Conservation (phyloP, 2,113 vertebrate genomes). For the Onychorhynchus coronatus region DNA sequence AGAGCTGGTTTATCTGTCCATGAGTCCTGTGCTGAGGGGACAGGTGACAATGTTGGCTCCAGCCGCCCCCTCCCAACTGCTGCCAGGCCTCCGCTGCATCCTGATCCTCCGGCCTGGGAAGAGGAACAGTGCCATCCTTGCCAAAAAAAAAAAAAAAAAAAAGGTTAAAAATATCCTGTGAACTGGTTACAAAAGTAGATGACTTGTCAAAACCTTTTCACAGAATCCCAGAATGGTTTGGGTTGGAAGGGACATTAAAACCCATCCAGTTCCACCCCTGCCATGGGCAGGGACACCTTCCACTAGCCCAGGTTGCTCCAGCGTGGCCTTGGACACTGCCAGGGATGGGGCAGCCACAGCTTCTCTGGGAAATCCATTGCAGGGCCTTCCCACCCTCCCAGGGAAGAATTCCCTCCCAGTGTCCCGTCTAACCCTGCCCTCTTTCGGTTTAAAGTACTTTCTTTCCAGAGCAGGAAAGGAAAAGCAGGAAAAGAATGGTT, state of each 20-base stretch:
- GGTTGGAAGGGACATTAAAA: fast-evolving
- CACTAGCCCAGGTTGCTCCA: not conserved
- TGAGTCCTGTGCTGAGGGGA: not conserved
- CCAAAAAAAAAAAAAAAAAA: not conserved
- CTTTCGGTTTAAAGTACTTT: not conserved
- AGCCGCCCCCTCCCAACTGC: not conserved
- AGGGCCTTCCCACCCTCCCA: not conserved
- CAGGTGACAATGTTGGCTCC: not conserved
- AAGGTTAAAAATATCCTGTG: not conserved
- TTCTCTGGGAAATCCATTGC: not conserved
- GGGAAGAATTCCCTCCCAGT: not conserved
- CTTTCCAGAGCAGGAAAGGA: not conserved
- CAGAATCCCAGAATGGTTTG: not conserved
- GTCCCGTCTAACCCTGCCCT: not conserved
- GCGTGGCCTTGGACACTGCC: not conserved
- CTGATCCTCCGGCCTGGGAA: not conserved
- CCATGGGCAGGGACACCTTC: not conserved
- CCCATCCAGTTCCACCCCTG: not conserved
- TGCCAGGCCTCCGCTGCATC: not conserved
- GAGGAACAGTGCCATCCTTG: not conserved
- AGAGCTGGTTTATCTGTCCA: fast-evolving
- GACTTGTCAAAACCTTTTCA: not conserved
- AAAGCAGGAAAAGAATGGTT: not conserved
- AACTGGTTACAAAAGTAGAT: not conserved
- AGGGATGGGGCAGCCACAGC: not conserved